Conservation (phyloP, 2,797 vertebrate species). For the Betta splendens region DNA sequence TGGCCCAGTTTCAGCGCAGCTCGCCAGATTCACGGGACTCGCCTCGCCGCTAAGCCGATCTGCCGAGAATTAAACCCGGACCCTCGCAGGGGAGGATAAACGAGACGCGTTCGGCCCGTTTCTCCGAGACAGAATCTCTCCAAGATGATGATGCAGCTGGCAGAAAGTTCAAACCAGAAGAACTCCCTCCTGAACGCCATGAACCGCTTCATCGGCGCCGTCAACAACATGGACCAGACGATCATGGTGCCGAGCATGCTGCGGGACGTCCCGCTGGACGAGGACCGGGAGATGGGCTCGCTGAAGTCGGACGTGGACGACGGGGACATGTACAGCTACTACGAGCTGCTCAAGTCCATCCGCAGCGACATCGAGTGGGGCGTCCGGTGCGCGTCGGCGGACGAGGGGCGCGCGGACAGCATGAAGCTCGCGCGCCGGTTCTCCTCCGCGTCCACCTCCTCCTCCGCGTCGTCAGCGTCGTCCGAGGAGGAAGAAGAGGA, state of each 20-base stretch:
- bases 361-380: slow-evolving; percentile 96
- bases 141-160: slow-evolving; percentile 88
- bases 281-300: slow-evolving; percentile 77
- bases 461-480: slow-evolving; percentile 59
- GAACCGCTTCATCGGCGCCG: slow-evolving; percentile 95
- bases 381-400: slow-evolving; percentile 80
- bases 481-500: slow-evolving; percentile 79
- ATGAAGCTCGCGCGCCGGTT: slow-evolving; percentile 76
- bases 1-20: slow-evolving; percentile 1
- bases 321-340: slow-evolving; percentile 96
- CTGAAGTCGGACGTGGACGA: slow-evolving; percentile 75
- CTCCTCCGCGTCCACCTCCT: slow-evolving; percentile 63
- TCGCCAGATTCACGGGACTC: slow-evolving; percentile 25
- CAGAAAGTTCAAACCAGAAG: slow-evolving; percentile 88
- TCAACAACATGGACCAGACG: slow-evolving; percentile 99
- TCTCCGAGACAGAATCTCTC: neutral
- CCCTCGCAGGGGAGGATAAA: slow-evolving; percentile 7
- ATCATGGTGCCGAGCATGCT: slow-evolving; percentile 96
- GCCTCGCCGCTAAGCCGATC: slow-evolving; percentile 50
- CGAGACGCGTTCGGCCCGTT: slow-evolving; percentile 1
- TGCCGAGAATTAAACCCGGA: slow-evolving; percentile 38
- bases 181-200: slow-evolving; percentile 95
- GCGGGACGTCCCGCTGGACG: slow-evolving; percentile 92
- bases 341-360: slow-evolving; percentile 95
- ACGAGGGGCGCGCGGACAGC: slow-evolving; percentile 80